Evolutionary conservation across 2,797 vertebrate species (phyloP).

Genomic region (Callimico goeldii): DNA sequence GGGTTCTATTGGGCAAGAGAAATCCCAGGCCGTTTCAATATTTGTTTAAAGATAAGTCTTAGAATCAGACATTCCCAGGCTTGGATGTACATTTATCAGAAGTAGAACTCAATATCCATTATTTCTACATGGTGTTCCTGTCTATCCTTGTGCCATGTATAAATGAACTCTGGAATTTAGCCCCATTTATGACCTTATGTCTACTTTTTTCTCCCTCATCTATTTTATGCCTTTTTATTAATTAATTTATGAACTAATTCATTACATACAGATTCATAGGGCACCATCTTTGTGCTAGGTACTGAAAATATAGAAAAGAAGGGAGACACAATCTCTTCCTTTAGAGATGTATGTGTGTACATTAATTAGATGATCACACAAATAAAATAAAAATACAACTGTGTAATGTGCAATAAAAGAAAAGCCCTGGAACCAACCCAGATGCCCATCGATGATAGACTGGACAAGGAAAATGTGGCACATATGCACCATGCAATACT

Average conservation of each 20-base stretch:
- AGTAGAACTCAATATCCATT: background rate
- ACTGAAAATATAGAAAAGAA: background rate
- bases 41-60: slow-evolving; percentile 26
- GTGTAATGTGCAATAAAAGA: background rate
- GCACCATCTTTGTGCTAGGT: background rate
- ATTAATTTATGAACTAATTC: background rate
- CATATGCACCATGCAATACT: no score
- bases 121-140: background rate
- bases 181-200: background rate
- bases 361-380: background rate
- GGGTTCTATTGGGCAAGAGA: background rate
- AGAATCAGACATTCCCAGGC: background rate
- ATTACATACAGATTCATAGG: background rate
- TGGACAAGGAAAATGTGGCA: no score
- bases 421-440: background rate
- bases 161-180: background rate
- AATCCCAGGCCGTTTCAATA: background rate
- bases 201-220: background rate
- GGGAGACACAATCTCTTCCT: background rate
- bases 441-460: no score
- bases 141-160: background rate
- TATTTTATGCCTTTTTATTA: background rate
- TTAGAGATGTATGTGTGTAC: background rate
- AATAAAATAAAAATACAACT: background rate
- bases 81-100: background rate